Conservation (phyloP, 2,113 vertebrate species). For the Platycercus adscitus region DNA sequence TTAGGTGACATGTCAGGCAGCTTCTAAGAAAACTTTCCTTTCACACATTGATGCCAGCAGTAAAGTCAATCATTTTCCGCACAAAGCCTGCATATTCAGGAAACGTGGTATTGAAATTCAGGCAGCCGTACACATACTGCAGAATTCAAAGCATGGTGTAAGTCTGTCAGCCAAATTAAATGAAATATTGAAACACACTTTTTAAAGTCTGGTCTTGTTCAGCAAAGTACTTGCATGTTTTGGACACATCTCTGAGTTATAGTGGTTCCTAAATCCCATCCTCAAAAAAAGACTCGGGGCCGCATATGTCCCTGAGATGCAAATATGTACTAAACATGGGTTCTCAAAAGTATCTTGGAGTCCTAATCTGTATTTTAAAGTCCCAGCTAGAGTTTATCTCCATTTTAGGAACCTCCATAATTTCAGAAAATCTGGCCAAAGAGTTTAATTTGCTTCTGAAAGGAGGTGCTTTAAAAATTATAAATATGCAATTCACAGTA, state of each 20-base stretch:
- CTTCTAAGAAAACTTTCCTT: neutral
- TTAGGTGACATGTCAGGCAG: neutral
- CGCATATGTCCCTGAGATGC: neutral
- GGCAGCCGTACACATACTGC: neutral
- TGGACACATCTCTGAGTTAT: neutral
- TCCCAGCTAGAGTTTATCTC: neutral
- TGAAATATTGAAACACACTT: neutral
- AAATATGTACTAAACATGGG: neutral
- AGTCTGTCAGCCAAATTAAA: neutral
- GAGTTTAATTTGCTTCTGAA: slow-evolving; percentile 10
- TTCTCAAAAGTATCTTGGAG: neutral
- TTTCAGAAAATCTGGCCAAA: neutral
- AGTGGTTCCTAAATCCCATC: neutral
- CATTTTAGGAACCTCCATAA: neutral
- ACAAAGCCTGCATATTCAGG: neutral
- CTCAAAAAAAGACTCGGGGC: neutral
- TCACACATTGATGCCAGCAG: neutral
- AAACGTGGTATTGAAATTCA: neutral
- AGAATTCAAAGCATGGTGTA: neutral
- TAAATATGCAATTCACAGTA: neutral
- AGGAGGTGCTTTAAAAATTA: slow-evolving; percentile 11
- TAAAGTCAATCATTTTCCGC: neutral
- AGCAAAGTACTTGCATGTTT: neutral
- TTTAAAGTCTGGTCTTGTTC: neutral
- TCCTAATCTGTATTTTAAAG: neutral